Conservation (phyloP, 2,888 invertebrate genomes). For the Oconnorella tubifera region DNA sequence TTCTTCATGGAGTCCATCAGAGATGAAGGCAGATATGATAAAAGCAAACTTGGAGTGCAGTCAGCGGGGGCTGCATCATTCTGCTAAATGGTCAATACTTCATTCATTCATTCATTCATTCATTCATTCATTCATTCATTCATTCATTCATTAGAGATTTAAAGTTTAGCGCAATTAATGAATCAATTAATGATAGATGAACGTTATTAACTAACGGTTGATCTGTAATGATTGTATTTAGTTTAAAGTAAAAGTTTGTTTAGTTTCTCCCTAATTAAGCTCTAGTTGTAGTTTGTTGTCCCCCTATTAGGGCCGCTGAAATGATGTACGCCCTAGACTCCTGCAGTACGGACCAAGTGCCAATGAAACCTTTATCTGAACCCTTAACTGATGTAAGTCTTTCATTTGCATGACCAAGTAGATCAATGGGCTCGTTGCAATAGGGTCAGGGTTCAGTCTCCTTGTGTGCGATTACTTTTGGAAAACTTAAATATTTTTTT, state of each 20-base stretch:
- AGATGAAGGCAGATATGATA: conserved; percentile 67
- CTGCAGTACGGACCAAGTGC: not conserved
- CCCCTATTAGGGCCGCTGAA: conserved; percentile 67
- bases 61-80: conserved; percentile 74
- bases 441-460: not conserved
- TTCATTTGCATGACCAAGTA: not conserved
- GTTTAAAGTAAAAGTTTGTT: too few relatives aligned
- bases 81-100: conserved; percentile 70
- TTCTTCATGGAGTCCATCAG: conserved; percentile 59
- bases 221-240: too few relatives aligned
- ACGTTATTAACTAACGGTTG: too few relatives aligned
- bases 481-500: not conserved
- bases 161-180: too few relatives aligned
- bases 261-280: not conserved
- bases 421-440: not conserved
- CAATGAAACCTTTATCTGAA: not conserved
- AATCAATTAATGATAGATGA: conserved; percentile 1
- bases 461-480: too few relatives aligned
- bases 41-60: conserved; percentile 70
- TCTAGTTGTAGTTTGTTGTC: not conserved
- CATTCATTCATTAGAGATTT: not conserved
- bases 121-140: not conserved
- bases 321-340: conserved; percentile 71
- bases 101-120: not conserved
- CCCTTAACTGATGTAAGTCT: not conserved